Base-by-base conservation (phyloP, 2,113 vertebrate genomes). In the Etia nguti region DNA sequence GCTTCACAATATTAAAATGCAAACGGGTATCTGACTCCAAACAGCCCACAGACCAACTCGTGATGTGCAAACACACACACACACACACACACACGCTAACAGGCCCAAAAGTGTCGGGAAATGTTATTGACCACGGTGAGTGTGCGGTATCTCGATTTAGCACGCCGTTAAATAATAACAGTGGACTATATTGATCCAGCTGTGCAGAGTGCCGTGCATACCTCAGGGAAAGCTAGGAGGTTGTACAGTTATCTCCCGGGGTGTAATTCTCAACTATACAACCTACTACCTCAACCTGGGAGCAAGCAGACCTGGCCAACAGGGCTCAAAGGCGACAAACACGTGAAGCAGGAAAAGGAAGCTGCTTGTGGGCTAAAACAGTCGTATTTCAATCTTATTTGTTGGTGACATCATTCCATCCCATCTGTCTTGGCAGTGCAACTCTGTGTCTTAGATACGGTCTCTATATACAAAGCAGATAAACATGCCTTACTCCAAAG, bases 271-370 rank as follows among this genome's bases (percentile, higher is more conserved):
- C 96, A 99, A 99, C 98, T 98, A 99, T 98, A 99, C 98, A 99
- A 99, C 98, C 98, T 99, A 99, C 98, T 99, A 99, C 98, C 98
- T 99, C 98, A 99, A 89, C 98, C 97, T 97, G 98, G 96, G 96
- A 96, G 95, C 97, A 97, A 97, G 97, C 97, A 95, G 90, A 88
- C 77, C 65, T 46, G 81, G 77, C 80, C 85, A 20, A 54, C 55
- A 59, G 77, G 65, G 54, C 87, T 46, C 55, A 43, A 8, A 7
- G 82, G 10, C 10, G 38, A n/a, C 15, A 20, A 83, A 75, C 16
- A 57, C 22, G 4, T 46, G 22, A 55, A 83, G 29, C 55, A 81
- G 52, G 48, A 54, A 29, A 36, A 60, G 18, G 26, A 79, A 81
- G 48, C 54, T 15, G 10, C 34, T 52, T 12, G 6, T 12, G 29